Base-by-base conservation (phyloP, 2,113 vertebrate species). In the Aplodontia rufa region DNA sequence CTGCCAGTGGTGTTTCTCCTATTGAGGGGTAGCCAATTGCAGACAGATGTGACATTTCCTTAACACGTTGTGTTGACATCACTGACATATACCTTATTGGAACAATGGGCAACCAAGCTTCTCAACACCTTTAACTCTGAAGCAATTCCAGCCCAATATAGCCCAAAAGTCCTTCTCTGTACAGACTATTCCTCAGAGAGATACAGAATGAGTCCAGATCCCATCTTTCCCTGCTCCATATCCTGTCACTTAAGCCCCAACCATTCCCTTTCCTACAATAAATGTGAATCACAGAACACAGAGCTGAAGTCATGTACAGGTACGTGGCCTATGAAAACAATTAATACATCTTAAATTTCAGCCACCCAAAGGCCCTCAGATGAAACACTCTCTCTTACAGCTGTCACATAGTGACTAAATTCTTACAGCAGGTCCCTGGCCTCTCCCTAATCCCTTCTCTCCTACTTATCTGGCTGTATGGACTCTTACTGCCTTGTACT, bases 21-120 rank as follows among this genome's bases (percentile, higher is more conserved):
- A 98, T 98, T 60, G 97, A 98, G 97, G 97, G 93, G 98, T 98
- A 98, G 98, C 97, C 98, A 98, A 98, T 96, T 98, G 98, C 91
- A 98, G 97, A 98, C 98, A 98, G 97, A 98, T 98, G 98, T 98
- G 98, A 99, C 98, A 98, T 98, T 98, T 98, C 98, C 98, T 97
- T 95, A 97, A 97, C 94, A 97, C 62, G 17, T 64, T 98, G 91
- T 87, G 78, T 88, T 98, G 98, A 98, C 97, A 98, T 98, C 98
- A 98, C 94, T 97, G 97, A 97, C 98, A 97, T 96, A 89, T 30
- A 98, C 97, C 98, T 98, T 98, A 97, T 96, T 98, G 97, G 97
- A 98, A 98, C 97, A 98, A 98, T 20, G 68, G 97, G 90, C 97
- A 98, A 84, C 84, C 97, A 97, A 98, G 96, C 85, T 97, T 98